Base-by-base conservation (phyloP, 2,113 vertebrate species). In the Albula glossodonta region DNA sequence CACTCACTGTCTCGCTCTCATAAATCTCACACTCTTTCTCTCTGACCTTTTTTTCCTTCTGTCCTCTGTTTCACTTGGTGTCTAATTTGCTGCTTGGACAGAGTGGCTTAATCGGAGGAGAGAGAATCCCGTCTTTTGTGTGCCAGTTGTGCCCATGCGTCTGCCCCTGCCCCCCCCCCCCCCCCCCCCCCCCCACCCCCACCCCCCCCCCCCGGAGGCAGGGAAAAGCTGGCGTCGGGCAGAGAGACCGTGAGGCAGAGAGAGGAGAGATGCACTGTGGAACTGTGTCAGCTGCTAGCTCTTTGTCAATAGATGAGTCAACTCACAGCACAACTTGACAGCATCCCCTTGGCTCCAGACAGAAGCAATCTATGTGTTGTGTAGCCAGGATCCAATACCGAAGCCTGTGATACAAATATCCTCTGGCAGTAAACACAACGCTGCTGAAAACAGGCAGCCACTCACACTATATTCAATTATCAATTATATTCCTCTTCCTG, bases 221-320 rank as follows among this genome's bases (percentile, higher is more conserved):
- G 31, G 31, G 31, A 41, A 41, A 11, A 60, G 57, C 57, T 12
- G 81, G 81, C 81, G 63, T 78, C 56, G 19, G n/a, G 84, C 78
- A 80, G 84, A 12, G 25, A 66, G 57, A 60, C 57, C 12, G 53
- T 41, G 41, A 31, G 74, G 25, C 74, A 83, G 41, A 63, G 82
- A 84, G 74, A 12, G 56, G 10, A 17, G 53, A 63, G 79, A 53
- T 51, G 86, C 77, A 85, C 90, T 88, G 90, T 90, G 93, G 95
- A 92, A 89, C 84, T 94, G 94, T 88, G 93, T 90, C 94, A 93
- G 90, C 93, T 95, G 85, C 92, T 93, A 92, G 95, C 95, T 95
- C 95, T 90, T 91, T 95, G 95, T 96, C 96, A 97, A 94, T 94
- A 94, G 92, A 95, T 96, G 96, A 94, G 93, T 97, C 95, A 96